These are phyloP conservation scores for Sphenopsis melanotis DNA, from an alignment of 2,797 vertebrate genomes.

Conservation along the genomic window DNA sequence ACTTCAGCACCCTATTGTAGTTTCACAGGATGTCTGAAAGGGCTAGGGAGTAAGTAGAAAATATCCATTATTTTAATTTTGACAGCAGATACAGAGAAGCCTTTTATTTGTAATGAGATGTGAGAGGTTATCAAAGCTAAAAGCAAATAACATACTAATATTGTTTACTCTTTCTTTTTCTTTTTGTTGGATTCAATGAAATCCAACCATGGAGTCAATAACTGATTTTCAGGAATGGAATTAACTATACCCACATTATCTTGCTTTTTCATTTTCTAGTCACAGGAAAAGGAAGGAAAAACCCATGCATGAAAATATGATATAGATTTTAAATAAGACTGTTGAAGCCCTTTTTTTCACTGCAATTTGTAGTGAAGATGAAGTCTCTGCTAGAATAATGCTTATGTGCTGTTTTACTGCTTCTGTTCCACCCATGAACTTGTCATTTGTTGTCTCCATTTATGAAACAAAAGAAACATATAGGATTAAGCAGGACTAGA, in stretches of 20 bases:
- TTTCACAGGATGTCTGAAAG: neutral
- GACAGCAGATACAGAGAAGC: neutral
- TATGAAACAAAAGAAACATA: neutral
- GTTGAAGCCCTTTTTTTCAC: neutral
- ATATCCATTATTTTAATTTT: conserved; percentile 29
- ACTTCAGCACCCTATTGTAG: neutral
- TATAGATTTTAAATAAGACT: neutral
- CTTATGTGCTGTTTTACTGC: neutral
- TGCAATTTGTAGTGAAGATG: neutral
- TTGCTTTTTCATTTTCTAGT: conserved; percentile 64
- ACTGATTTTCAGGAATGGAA: conserved; percentile 54
- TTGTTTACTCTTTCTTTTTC: conserved; percentile 69
- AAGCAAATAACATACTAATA: conserved; percentile 79
- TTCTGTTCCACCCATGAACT: neutral
- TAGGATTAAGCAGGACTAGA: neutral
- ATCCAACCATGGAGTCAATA: conserved; percentile 69
- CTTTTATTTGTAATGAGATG: conserved; percentile 75
- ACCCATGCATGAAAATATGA: neutral
- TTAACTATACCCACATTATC: conserved; percentile 67
- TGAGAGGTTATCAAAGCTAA: conserved; percentile 82
- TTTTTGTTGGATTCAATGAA: conserved; percentile 72
- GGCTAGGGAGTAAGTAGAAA: neutral
- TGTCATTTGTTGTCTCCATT: neutral
- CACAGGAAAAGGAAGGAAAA: conserved; percentile 62
- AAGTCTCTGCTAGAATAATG: neutral